Percentiles rank a stretch among this genome's conserved stretches.
phyloP scores from a whole-genome alignment of 2,797 vertebrate species.

The Anolis apletophallus region DNA sequence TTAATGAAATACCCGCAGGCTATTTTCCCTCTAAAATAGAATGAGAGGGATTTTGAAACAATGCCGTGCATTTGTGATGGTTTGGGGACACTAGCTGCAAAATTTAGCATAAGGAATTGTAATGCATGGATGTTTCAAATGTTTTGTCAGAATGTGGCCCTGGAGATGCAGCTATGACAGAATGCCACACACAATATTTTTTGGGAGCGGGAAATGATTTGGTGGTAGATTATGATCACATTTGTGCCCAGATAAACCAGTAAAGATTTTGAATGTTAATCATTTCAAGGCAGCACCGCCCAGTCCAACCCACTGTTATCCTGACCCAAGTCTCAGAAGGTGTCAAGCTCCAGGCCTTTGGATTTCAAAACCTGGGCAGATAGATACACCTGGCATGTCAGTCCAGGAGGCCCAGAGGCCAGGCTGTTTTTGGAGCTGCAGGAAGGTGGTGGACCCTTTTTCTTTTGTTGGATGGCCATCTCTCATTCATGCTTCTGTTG shows the following conservation, averaged over 20 bases:
- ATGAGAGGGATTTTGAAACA: slow-evolving; percentile 39
- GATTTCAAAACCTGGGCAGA: background rate
- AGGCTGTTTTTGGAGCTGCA: too few relatives aligned
- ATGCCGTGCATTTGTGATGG: slow-evolving; percentile 33
- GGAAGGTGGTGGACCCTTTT: too few relatives aligned
- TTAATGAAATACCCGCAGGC: slow-evolving; percentile 60
- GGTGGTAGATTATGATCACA: background rate
- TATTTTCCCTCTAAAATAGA: slow-evolving; percentile 59
- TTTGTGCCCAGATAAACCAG: background rate
- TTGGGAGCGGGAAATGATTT: background rate
- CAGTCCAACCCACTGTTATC: too few relatives aligned
- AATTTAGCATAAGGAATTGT: background rate
- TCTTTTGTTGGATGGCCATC: too few relatives aligned
- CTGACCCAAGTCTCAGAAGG: background rate
- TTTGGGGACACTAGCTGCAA: background rate
- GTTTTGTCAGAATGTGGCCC: slow-evolving; percentile 4
- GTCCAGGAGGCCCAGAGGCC: background rate
- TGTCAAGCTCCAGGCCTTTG: background rate
- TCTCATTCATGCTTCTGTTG: too few relatives aligned
- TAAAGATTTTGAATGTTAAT: background rate
- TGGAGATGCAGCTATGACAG: background rate
- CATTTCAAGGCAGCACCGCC: background rate
- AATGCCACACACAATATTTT: background rate
- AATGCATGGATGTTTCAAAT: background rate
- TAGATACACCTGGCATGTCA: background rate